These are phyloP conservation scores for Cinara cedri DNA, from an alignment of 2,888 invertebrate genomes.

Conservation along the genomic window DNA sequence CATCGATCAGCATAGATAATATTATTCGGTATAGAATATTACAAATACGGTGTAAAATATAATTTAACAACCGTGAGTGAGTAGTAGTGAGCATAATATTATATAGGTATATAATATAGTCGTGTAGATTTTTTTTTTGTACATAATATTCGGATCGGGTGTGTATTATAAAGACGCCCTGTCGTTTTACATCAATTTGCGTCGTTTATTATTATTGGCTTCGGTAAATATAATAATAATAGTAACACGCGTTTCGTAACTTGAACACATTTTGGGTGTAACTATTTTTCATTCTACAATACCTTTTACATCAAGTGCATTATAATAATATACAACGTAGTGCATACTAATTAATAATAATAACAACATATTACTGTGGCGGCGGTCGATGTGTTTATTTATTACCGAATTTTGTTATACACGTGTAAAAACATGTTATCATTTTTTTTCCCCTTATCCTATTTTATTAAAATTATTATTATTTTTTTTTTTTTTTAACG, in stretches of 20 bases:
- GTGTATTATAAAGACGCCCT: too few species aligned
- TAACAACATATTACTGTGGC: conserved; percentile 5
- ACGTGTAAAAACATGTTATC: conserved; percentile 48
- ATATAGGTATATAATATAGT: too few species aligned
- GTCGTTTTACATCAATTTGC: conserved; percentile 21
- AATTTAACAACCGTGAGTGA: neutral
- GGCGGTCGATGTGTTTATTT: conserved; percentile 46
- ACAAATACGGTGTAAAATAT: too few species aligned
- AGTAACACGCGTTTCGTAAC: conserved; percentile 27
- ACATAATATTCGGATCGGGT: too few species aligned
- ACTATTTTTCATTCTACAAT: conserved; percentile 13
- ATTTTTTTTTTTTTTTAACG: conserved; percentile 11
- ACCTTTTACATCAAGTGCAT: too few species aligned
- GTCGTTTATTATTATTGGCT: conserved; percentile 13
- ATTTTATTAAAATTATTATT: conserved; percentile 30
- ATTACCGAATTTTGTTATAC: conserved; percentile 44
- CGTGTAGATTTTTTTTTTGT: too few species aligned
- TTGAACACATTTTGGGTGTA: conserved; percentile 48
- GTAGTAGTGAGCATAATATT: too few species aligned
- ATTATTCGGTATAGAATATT: too few species aligned
- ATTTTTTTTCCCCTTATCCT: conserved; percentile 12
- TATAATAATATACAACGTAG: neutral
- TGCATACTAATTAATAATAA: conserved; percentile 45
- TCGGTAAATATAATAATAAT: neutral
- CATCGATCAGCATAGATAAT: too few species aligned